Conservation (phyloP, 2,113 vertebrate genomes). For the Leptosomus discolor region DNA sequence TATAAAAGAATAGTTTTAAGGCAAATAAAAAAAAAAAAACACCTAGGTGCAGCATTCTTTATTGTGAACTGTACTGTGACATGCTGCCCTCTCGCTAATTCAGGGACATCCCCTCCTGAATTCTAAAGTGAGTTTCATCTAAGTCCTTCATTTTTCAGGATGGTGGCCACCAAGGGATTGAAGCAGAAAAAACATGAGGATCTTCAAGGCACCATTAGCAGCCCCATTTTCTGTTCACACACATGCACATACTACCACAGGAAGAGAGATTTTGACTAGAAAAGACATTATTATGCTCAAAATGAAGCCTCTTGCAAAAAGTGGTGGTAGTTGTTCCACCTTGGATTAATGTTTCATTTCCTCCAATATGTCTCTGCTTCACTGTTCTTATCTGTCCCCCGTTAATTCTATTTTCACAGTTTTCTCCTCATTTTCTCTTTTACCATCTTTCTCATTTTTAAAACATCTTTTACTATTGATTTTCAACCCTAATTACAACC, state of each 20-base stretch:
- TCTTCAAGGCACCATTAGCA: slow-evolving; percentile 29
- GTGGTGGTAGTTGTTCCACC: not conserved
- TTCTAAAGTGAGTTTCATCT: not conserved
- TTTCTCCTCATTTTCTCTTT: slow-evolving; percentile 21
- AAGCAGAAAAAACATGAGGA: not conserved
- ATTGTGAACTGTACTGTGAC: not conserved
- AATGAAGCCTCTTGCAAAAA: not conserved
- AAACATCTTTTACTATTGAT: slow-evolving; percentile 51
- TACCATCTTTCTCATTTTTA: slow-evolving; percentile 9
- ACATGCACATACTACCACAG: not conserved
- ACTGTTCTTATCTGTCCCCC: not conserved
- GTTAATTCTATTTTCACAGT: not conserved
- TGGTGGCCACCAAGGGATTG: not conserved
- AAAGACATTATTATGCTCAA: not conserved
- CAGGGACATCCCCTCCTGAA: slow-evolving; percentile 9
- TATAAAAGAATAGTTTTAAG: slow-evolving; percentile 18
- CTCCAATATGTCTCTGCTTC: not conserved
- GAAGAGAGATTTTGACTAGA: not conserved
- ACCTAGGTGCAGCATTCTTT: not conserved
- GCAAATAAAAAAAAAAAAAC: not conserved
- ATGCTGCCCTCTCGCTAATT: not conserved
- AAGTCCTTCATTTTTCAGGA: slow-evolving; percentile 4
- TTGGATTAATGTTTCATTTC: slow-evolving; percentile 1
- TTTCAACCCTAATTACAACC: slow-evolving; percentile 47
- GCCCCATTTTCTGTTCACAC: not conserved